These are phyloP conservation scores for Mantis religiosa DNA, from an alignment of 2,888 invertebrate genomes.

Conservation along the genomic window DNA sequence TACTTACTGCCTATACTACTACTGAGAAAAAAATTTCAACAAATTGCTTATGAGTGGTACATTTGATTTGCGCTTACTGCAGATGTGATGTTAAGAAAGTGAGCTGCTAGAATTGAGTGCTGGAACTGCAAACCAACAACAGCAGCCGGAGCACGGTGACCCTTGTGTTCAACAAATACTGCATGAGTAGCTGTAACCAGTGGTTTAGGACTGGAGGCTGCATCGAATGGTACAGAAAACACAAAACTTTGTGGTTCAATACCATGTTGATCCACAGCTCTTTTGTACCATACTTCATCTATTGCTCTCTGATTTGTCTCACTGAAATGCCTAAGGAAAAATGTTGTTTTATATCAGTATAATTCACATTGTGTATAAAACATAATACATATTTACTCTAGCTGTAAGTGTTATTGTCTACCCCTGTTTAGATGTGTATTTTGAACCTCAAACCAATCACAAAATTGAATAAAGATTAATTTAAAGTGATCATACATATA, in stretches of 20 bases:
- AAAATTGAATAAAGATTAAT: no score
- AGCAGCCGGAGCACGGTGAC: conserved; percentile 81
- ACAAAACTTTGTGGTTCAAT: conserved; percentile 87
- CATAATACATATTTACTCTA: no score
- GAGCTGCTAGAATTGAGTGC: conserved; percentile 73
- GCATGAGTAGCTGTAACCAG: conserved; percentile 88
- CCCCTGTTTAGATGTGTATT: no score
- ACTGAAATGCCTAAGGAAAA: conserved; percentile 66
- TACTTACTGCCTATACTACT: no score
- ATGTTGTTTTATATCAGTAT: background rate
- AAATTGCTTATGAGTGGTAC: background rate
- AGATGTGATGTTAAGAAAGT: conserved; percentile 85
- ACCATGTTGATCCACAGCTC: conserved; percentile 84
- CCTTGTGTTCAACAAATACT: conserved; percentile 77
- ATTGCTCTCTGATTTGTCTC: conserved; percentile 75
- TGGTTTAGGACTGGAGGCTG: conserved; percentile 55
- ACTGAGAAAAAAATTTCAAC: background rate
- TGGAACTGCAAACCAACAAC: conserved; percentile 90
- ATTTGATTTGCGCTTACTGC: conserved; percentile 56
- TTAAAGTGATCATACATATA: no score
- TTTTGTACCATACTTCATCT: conserved; percentile 85
- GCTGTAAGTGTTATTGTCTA: no score
- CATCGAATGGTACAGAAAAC: conserved; percentile 80
- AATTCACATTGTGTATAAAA: background rate
- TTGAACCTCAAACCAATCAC: no score